A percentile compares a stretch with the other conserved stretches of the same genome.
These are phyloP conservation scores for Paracyclopina nana DNA, from an alignment of 1,140 invertebrate species.

Conservation along the genomic window DNA sequence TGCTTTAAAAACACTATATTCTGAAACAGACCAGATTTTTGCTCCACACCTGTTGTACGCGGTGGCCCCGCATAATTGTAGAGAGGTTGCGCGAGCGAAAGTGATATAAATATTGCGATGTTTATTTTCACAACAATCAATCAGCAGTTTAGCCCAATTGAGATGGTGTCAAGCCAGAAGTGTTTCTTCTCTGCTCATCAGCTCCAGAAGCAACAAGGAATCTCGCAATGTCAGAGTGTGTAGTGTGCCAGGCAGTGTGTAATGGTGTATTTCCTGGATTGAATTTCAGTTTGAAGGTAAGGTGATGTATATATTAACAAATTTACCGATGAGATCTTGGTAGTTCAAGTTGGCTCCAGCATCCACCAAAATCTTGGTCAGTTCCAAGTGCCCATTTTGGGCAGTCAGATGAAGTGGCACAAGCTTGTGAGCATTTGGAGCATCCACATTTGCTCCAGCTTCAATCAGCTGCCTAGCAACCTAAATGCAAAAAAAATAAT, in stretches of 20 bases:
- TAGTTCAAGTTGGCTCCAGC: slow-evolving; percentile 1
- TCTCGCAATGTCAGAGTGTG: slow-evolving; percentile 1
- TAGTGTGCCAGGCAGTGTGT: slow-evolving; percentile 2
- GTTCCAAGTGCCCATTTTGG: slow-evolving; percentile 4
- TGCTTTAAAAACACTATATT: too few species aligned
- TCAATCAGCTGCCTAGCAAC: neutral
- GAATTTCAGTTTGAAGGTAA: neutral
- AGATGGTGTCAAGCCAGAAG: neutral
- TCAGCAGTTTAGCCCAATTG: too few species aligned
- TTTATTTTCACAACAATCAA: too few species aligned
- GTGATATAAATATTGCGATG: too few species aligned
- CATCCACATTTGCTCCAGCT: slow-evolving; percentile 5
- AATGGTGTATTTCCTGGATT: slow-evolving; percentile 4
- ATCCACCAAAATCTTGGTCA: slow-evolving; percentile 1
- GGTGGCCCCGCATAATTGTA: too few species aligned
- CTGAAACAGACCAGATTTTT: too few species aligned
- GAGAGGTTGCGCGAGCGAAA: too few species aligned
- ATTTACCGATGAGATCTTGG: slow-evolving; percentile 6
- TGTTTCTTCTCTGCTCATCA: slow-evolving; percentile 1
- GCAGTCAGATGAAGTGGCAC: neutral
- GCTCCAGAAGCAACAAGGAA: slow-evolving; percentile 1
- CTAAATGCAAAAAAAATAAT: neutral
- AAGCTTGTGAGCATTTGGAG: neutral
- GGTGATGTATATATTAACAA: neutral
- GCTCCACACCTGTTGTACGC: too few species aligned